phyloP scores from a whole-genome alignment of 2,797 vertebrate genomes.

The Falco columbarius region DNA sequence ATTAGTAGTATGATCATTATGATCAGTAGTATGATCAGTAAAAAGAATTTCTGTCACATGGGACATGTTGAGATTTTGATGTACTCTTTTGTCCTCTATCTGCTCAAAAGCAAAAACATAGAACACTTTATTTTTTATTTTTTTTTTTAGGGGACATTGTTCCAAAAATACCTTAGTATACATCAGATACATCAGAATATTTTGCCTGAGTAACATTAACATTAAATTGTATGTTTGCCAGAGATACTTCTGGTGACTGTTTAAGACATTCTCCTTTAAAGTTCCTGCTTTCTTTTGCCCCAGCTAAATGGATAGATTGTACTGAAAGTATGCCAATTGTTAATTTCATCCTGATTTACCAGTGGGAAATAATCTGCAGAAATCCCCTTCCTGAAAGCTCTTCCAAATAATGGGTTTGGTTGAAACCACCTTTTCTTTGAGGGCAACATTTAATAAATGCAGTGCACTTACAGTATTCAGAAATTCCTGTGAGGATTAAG shows the following conservation, averaged over 20 bases:
- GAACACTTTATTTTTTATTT: not conserved
- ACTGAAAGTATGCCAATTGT: not conserved
- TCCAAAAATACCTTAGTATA: not conserved
- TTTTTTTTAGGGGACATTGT: not conserved
- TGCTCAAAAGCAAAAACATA: not conserved
- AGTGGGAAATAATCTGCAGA: not conserved
- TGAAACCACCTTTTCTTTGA: not conserved
- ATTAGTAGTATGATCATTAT: not conserved
- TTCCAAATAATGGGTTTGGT: not conserved
- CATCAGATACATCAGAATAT: not conserved
- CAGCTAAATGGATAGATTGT: not conserved
- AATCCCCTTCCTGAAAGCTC: not conserved
- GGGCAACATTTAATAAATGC: not conserved
- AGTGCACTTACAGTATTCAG: not conserved
- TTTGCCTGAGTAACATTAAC: not conserved
- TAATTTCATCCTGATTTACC: not conserved
- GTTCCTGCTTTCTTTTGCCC: not conserved
- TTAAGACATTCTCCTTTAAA: not conserved
- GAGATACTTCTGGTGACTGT: not conserved
- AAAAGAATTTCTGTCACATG: not conserved
- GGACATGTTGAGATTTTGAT: not conserved
- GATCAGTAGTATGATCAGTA: not conserved
- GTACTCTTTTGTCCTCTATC: not conserved
- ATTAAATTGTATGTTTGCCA: not conserved
- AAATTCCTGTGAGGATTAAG: constrained; percentile 9